These are phyloP conservation scores for Chelonoidis abingdonii DNA, from an alignment of 2,113 vertebrate genomes.

Conservation along the genomic window DNA sequence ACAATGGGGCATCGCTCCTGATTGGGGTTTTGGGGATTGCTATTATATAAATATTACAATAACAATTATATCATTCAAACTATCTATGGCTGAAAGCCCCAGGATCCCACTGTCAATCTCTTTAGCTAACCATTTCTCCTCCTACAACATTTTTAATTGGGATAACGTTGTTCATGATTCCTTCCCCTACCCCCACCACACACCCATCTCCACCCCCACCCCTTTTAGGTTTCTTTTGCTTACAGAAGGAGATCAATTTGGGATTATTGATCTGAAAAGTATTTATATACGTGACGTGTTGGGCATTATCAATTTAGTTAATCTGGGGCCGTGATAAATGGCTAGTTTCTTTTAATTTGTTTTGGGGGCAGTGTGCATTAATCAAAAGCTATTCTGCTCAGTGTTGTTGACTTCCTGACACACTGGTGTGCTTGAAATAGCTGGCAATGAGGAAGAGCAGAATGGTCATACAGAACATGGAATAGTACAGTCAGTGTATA, in stretches of 20 bases:
- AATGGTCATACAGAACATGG: neutral
- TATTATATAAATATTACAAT: neutral
- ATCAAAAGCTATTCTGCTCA: neutral
- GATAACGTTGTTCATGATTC: neutral
- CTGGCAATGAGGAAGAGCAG: conserved; percentile 26
- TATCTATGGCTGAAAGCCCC: neutral
- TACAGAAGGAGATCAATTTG: conserved; percentile 15
- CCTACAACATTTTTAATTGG: neutral
- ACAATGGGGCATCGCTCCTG: neutral
- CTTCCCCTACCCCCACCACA: neutral
- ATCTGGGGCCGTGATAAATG: neutral
- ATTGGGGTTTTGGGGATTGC: neutral
- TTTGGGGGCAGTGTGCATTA: neutral
- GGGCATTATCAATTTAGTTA: neutral
- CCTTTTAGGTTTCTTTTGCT: conserved; percentile 27
- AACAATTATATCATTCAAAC: neutral
- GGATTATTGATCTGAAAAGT: conserved; percentile 11
- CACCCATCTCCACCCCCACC: neutral
- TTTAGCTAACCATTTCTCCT: neutral
- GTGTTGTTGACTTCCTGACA: neutral
- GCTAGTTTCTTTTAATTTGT: neutral
- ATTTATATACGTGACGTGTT: neutral
- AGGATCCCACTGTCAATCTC: neutral
- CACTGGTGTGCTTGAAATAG: neutral
- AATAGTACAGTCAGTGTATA: conserved; percentile 30